A percentile compares a stretch with the other conserved stretches of the same genome.
These are phyloP conservation scores for Mellilla xanthometata DNA, from an alignment of 2,888 invertebrate genomes.

Conservation along the genomic window DNA sequence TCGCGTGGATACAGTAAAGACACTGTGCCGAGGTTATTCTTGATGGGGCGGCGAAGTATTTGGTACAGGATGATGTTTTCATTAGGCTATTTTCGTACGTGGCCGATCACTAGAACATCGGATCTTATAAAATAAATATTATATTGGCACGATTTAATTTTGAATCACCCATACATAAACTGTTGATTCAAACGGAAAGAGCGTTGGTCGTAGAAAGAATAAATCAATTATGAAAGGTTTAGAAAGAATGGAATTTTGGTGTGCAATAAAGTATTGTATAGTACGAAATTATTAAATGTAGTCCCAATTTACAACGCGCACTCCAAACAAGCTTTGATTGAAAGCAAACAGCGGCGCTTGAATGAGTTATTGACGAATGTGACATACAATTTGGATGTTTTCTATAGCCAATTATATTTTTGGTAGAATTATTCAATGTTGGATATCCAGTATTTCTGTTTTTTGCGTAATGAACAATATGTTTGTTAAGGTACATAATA, in stretches of 20 bases:
- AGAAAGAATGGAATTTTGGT: background rate
- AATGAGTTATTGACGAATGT: constrained; percentile 11
- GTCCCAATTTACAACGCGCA: constrained; percentile 3
- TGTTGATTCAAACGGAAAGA: background rate
- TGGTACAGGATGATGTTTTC: constrained; percentile 43
- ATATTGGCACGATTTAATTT: background rate
- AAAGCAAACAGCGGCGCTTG: constrained; percentile 24
- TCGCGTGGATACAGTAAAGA: constrained; percentile 38
- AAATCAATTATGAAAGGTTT: background rate
- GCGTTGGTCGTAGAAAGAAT: too few species aligned
- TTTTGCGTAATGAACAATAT: too few species aligned
- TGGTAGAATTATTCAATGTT: background rate
- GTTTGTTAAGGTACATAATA: too few species aligned
- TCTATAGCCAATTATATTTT: constrained; percentile 1
- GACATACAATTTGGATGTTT: background rate
- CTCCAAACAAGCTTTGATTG: constrained; percentile 19
- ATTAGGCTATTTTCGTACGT: constrained; percentile 2
- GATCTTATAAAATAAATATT: constrained; percentile 1
- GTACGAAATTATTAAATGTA: too few species aligned
- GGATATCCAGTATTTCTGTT: too few species aligned
- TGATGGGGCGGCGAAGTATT: constrained; percentile 33
- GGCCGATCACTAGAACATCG: background rate
- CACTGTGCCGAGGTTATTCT: constrained; percentile 42
- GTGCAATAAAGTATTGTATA: too few species aligned
- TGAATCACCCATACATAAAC: background rate